Conservation (phyloP, 1,140 invertebrate species). For the Drosophila punjabiensis region DNA sequence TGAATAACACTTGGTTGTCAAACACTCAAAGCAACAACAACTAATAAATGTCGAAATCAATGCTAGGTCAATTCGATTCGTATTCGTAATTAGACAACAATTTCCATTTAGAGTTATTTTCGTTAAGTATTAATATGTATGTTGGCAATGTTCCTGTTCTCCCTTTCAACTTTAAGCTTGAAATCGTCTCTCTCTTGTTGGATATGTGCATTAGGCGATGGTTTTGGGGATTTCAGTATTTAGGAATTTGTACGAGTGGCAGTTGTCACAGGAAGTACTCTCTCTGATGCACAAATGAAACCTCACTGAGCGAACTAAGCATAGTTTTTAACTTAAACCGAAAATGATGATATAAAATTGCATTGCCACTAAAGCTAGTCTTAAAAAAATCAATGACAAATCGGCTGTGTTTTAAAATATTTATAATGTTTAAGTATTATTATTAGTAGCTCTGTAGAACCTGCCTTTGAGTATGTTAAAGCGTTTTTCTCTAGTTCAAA, state of each 20-base stretch:
- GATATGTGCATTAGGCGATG: conserved; percentile 70
- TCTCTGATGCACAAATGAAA: conserved; percentile 34
- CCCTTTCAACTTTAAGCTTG: conserved; percentile 13
- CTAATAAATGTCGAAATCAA: conserved; percentile 57
- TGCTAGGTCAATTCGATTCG: conserved; percentile 46
- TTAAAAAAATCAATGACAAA: conserved; percentile 22
- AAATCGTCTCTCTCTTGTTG: conserved; percentile 37
- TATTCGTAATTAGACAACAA: conserved; percentile 60
- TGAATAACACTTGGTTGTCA: conserved; percentile 40
- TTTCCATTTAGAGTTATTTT: conserved; percentile 36
- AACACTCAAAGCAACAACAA: conserved; percentile 76
- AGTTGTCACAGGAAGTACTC: conserved; percentile 25
- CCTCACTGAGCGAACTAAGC: conserved; percentile 27
- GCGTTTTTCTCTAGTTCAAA: conserved; percentile 18
- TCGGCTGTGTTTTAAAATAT: conserved; percentile 28
- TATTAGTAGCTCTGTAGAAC: conserved; percentile 14
- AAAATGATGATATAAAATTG: conserved; percentile 23
- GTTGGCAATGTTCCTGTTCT: conserved; percentile 69
- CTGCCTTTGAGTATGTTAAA: conserved; percentile 27
- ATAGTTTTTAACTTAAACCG: conserved; percentile 24
- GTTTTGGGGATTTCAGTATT: conserved; percentile 17
- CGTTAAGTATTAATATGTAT: conserved; percentile 52
- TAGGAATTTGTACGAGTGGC: conserved; percentile 36
- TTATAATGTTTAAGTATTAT: conserved; percentile 11
- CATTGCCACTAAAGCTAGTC: conserved; percentile 38